Base-by-base conservation (phyloP, 2,888 invertebrate genomes). In the Cyaniris semiargus region DNA sequence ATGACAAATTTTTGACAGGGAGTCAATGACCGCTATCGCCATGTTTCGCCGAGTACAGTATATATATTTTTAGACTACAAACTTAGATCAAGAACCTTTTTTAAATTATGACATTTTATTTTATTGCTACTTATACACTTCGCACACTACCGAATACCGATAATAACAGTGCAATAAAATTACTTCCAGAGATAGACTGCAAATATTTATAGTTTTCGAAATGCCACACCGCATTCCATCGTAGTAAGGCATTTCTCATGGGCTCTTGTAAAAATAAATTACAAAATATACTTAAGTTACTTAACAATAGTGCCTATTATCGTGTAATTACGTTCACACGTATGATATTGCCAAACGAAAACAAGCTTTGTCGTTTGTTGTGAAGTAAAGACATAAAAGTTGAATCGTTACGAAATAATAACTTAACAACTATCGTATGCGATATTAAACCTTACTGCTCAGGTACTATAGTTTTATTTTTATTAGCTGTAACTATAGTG, bases 331-430 rank as follows among this genome's bases (percentile, higher is more conserved):
- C 82, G 83, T 82, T 82, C 80, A 80, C 81, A 81, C 80, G 79
- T 80, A 76, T 76, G 70, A 78, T 78, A 80, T 79, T 80, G 82
- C 80, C 81, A 80, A 80, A 79, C 82, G 80, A 83, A 83, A 82
- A 82, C 76, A 80, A 78, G 78, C 81, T 79, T 80, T 82, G 81
- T 70, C 60, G 34, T 79, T 80, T 82, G 81, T 70, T 70, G 34
- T 71, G 58, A 77, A 79, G 78, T 70, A 74, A 66, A 18, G 76
- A n/a, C n/a, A n/a, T n/a, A n/a, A n/a, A n/a, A 77, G 78, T 81
- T 81, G 78, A 80, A 80, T 78, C 80, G 79, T 82, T 80, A 81
- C 79, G 80, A 78, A 81, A 82, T 78, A 74, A 76, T 44, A 70
- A 60, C 27, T 56, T 27, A 27, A 56, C 44, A 60, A 44, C 27